Base-by-base conservation (phyloP, 1,140 invertebrate genomes). In the Periplaneta americana region DNA sequence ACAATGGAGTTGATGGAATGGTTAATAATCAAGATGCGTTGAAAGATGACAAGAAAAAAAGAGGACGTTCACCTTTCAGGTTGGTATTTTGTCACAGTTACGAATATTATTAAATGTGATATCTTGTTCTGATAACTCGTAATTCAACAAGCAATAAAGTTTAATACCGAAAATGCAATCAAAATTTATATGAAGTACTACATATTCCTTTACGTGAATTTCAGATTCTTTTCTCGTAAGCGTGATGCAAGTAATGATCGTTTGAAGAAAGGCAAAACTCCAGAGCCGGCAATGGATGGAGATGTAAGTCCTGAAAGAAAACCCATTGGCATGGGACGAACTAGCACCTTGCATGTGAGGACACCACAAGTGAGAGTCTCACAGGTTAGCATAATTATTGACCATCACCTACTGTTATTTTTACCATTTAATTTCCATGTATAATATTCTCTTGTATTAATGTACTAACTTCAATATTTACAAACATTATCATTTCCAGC, bases 41-140 rank as follows among this genome's bases (percentile, higher is more conserved):
- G 10, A 88, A 87, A 80, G 94, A 96, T 36, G 94, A 96, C 80
- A 96, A 96, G 84, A 97, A 97, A 86, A 94, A 95, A 86, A 89
- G 96, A 22, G 96, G 96, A 74, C 91, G 96, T 84, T 97, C 96
- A 39, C 96, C 96, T 33, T 98, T 98, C 88, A 95, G 95, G 94
- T 96, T 90, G 90, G 87, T 84, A 8, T 48, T 4, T 66, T 22
- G 8, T 28, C 22, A 9, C 48, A 8, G 48, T 11, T 28, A 66
- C 28, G 11, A 28, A 28, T n/a, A n/a, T n/a, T n/a, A n/a, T n/a
- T n/a, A n/a, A n/a, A n/a, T n/a, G n/a, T n/a, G n/a, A n/a, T n/a
- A n/a, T n/a, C n/a, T n/a, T n/a, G n/a, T n/a, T n/a, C n/a, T n/a
- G n/a, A n/a, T n/a, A n/a, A n/a, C n/a, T n/a, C n/a, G n/a, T n/a